Evolutionary conservation across 2,888 invertebrate species (phyloP).

Genomic region (Drosophila atroscutellata): DNA sequence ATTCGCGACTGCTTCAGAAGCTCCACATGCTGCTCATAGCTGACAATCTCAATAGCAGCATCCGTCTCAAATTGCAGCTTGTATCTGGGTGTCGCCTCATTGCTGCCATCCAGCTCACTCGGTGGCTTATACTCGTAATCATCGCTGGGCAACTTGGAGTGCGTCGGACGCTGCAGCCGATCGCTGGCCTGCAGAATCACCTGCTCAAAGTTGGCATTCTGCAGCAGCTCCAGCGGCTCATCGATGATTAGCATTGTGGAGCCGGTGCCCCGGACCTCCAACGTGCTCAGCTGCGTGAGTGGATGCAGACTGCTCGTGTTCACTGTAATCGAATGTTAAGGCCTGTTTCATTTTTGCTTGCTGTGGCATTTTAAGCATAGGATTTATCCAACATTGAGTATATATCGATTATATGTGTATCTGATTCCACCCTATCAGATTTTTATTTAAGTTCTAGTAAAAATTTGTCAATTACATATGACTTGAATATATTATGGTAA

Average conservation of each 20-base stretch:
- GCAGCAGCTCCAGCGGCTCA: conserved; percentile 85
- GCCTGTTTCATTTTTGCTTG: neutral
- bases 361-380: neutral
- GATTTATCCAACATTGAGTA: neutral
- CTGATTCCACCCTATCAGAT: neutral
- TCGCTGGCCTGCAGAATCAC: conserved; percentile 85
- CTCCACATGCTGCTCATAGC: conserved; percentile 88
- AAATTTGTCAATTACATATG: neutral
- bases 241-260: conserved; percentile 85
- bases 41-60: conserved; percentile 86
- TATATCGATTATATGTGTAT: neutral
- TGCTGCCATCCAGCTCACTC: conserved; percentile 71
- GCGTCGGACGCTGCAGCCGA: conserved; percentile 78
- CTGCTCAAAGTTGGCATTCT: conserved; percentile 86
- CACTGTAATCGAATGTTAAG: conserved; percentile 64
- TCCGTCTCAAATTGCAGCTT: conserved; percentile 64
- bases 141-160: conserved; percentile 82
- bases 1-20: conserved; percentile 85
- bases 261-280: conserved; percentile 87
- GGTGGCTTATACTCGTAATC: conserved; percentile 84
- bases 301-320: conserved; percentile 80
- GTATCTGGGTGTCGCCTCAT: conserved; percentile 51
- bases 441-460: neutral
- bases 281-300: conserved; percentile 86
- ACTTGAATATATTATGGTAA: neutral